Base-by-base conservation (phyloP, 2,113 vertebrate genomes). In the Prochilodus magdalenae region DNA sequence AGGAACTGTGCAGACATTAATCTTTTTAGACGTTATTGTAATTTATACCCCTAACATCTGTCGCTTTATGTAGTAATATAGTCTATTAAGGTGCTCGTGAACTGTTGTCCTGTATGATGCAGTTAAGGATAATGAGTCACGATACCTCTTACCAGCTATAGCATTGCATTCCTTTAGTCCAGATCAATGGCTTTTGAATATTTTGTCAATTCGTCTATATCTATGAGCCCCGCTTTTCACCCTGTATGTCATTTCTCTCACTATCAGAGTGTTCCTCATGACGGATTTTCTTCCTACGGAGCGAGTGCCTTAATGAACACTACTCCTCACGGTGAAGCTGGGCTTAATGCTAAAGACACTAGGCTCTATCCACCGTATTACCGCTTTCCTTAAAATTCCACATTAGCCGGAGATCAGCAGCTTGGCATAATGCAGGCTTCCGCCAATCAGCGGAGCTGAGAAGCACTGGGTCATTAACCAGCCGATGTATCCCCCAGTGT, bases 401-500 rank as follows among this genome's bases (percentile, higher is more conserved):
- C 24, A 60, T 60, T 57, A 57, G 53, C 20, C 18, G 18, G n/a
- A 26, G 57, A 60, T 60, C 57, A 26, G 57, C 26, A 60, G 57
- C 57, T n/a, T 60, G 57, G 10, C n/a, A 13, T 60, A 60, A 60
- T 60, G 11, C n/a, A 60, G 73, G 57, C 15, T 27, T 29, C 11
- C 8, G 57, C 10, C 57, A 20, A 69, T 71, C 40, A 71, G 36
- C 14, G 11, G 18, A 62, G 18, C 44, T 29, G 6, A 51, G 62
- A 53, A 75, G 72, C 62, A n/a, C n/a, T 11, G 72, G 80, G 60
- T 75, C 80, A 75, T 81, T 81, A 81, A 67, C 40, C 80, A 81
- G 30, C 47, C 59, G 66, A 66, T 66, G 79, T 53, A 74, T 75
- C 51, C 18, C 47, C 62, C 20, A 57, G 72, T 53, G 27, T 29